Base-by-base conservation (phyloP, 2,888 invertebrate genomes). In the Eudemis profundana region DNA sequence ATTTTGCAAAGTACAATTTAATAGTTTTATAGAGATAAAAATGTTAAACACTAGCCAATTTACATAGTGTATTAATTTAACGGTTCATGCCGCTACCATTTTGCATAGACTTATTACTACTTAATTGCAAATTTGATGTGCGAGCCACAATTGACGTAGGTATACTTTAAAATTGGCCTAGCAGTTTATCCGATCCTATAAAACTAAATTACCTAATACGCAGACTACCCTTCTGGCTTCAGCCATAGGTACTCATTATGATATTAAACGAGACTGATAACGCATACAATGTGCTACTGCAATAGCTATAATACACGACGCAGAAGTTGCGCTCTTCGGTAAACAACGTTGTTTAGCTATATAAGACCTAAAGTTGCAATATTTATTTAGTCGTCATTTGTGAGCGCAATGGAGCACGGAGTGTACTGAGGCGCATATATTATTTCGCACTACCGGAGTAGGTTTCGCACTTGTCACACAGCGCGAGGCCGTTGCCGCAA, bases 241-340 rank as follows among this genome's bases (percentile, higher is more conserved):
- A 33, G 33, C 8, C 33, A 33, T 33, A n/a, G n/a, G n/a, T n/a
- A 33, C 8, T 33, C 33, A 33, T 8, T n/a, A 33, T 33, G 5
- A 33, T 5, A 29, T 44, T 15, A 17, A 12, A 17, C n/a, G 15
- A 56, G 42, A 19, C 54, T 56, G 42, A 54, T 54, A 54, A 19
- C 42, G 7, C 36, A 15, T 29, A 14, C 15, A n/a, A 4, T n/a
- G 33, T 33, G 33, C 33, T 2, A 8, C 8, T 33, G 33, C 10
- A 33, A 5, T 33, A 33, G 33, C 33, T 12, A 23, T 10, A 40
- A 14, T 14, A 14, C 4, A 15, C 14, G 10, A 3, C 15, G 29
- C 8, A n/a, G 56, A 29, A 44, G 42, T 44, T 29, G 42, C 42
- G 19, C 15, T 40, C 46, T 7, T 29, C 27, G 17, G 46, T 8